These are phyloP conservation scores for Oncorhynchus nerka DNA, from an alignment of 2,113 vertebrate species.

Conservation along the genomic window DNA sequence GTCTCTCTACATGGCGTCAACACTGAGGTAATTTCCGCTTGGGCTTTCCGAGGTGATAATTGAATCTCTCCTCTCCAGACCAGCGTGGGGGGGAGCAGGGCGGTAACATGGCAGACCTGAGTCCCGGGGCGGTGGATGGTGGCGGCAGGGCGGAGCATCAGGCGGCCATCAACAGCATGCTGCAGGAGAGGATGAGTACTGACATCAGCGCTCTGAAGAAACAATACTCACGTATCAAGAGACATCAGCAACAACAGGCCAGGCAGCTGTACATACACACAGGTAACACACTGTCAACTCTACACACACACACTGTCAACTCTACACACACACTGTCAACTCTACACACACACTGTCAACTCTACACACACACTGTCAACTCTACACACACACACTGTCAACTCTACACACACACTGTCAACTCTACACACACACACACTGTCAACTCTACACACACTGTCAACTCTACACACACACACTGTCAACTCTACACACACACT, in stretches of 20 bases:
- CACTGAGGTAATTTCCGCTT: too few relatives aligned
- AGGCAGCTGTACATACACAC: slow-evolving; percentile 90
- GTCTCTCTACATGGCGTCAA: too few relatives aligned
- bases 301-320: neutral
- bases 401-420: too few relatives aligned
- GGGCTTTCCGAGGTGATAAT: too few relatives aligned
- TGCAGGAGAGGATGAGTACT: slow-evolving; percentile 97
- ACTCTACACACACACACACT: too few relatives aligned
- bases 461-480: too few relatives aligned
- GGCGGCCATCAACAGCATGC: slow-evolving; percentile 94
- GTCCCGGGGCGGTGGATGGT: slow-evolving; percentile 89
- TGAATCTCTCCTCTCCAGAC: slow-evolving; percentile 65
- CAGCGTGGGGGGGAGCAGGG: slow-evolving; percentile 82
- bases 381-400: too few relatives aligned
- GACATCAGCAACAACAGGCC: slow-evolving; percentile 91
- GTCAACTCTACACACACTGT: too few relatives aligned
- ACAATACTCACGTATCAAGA: slow-evolving; percentile 92
- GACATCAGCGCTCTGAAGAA: slow-evolving; percentile 92
- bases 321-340: too few relatives aligned
- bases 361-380: too few relatives aligned
- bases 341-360: neutral
- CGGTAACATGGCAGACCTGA: slow-evolving; percentile 90
- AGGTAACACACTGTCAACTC: slow-evolving; percentile 72
- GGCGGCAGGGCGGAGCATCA: slow-evolving; percentile 87
- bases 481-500: too few relatives aligned